These are phyloP conservation scores for Clavelina lepadiformis DNA, from an alignment of 23 tunicate genomes.

Conservation along the genomic window DNA sequence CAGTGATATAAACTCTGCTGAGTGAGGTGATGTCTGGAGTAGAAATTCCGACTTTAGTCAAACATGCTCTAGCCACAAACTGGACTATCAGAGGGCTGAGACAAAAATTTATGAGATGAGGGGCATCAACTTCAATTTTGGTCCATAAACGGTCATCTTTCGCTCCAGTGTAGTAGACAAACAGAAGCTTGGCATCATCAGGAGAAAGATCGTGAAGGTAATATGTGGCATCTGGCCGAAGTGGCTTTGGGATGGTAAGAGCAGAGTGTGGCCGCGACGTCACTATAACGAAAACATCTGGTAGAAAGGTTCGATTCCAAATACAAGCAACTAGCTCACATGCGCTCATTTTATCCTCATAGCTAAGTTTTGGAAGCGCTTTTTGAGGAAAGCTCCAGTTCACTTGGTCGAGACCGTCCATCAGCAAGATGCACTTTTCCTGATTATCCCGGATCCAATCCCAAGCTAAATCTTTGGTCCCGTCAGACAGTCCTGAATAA, in stretches of 20 bases:
- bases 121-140: not conserved
- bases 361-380: not conserved
- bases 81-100: not conserved
- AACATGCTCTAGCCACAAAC: not conserved
- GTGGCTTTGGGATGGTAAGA: not conserved
- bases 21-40: not conserved
- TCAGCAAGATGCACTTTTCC: not conserved
- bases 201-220: conserved; percentile 4
- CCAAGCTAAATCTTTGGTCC: not conserved
- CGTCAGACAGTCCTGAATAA: not conserved
- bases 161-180: not conserved
- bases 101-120: not conserved
- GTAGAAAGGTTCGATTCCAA: not conserved
- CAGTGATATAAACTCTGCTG: not conserved
- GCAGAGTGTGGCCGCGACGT: conserved; percentile 3
- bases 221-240: conserved; percentile 10
- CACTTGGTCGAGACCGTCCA: conserved; percentile 7
- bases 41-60: not conserved
- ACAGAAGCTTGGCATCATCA: not conserved
- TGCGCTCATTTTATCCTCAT: not conserved
- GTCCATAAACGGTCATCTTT: not conserved
- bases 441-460: conserved; percentile 2
- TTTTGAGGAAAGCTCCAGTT: not conserved
- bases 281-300: not conserved
- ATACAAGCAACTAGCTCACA: not conserved